Base-by-base conservation (phyloP, 1,140 invertebrate species). In the Drosophila cardini region DNA sequence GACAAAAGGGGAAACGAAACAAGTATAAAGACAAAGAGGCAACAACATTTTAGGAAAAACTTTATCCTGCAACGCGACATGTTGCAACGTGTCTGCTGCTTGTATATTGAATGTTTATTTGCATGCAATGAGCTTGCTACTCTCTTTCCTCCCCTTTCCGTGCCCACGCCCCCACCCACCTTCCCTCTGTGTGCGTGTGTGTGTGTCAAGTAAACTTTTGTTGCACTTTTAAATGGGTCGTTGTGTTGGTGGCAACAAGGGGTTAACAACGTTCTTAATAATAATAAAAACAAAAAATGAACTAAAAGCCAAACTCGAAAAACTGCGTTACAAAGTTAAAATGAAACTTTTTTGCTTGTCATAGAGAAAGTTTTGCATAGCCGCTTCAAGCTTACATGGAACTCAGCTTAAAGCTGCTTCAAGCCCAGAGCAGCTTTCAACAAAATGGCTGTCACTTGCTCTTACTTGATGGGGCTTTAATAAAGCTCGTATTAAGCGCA, bases 91-190 rank as follows among this genome's bases (percentile, higher is more conserved):
- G 40, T 46, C 13, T n/a, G 11, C 32, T 55, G 21, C 73, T 76
- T 80, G 73, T 85, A 79, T 79, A 87, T 86, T 87, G 83, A 86
- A 86, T 86, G 79, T 86, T 86, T 86, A 87, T 86, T 86, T 86
- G 82, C 83, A 87, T 86, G 82, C 83, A 58, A 82, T 72, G 73
- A 76, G 64, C 63, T 46, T 52, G 18, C 73, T 53, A 68, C 36
- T 42, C 15, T n/a, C 30, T n/a, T n/a, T n/a, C 30, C 8, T 11
- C 36, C 36, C 9, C 8, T 26, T n/a, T n/a, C n/a, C n/a, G n/a
- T n/a, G n/a, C n/a, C n/a, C n/a, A n/a, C n/a, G n/a, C n/a, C n/a
- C n/a, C n/a, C 9, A 4, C 10, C 8, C 21, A 38, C 50, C 10
- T 32, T 50, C 60, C 26, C 15, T n/a, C 16, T 70, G 18, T 70